Percentiles rank a stretch among this genome's conserved stretches.
Conservation (phyloP, 2,888 invertebrate genomes). For the Carpatolechia fugitivella region DNA sequence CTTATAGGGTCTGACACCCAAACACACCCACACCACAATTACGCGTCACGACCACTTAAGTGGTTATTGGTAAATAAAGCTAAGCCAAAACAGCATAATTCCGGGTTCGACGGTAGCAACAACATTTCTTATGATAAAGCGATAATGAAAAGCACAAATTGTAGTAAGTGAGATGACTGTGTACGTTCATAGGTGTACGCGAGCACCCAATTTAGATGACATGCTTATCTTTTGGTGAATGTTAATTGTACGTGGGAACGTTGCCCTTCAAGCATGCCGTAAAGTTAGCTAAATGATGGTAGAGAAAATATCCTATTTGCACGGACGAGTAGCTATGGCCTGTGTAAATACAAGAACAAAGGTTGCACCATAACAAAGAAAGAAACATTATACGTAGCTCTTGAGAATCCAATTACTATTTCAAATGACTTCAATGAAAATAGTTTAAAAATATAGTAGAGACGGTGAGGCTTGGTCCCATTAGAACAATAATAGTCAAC, state of each 20-base stretch:
- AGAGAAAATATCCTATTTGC: too few species aligned
- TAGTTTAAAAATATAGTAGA: neutral
- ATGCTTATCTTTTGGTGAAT: neutral
- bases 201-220: too few species aligned
- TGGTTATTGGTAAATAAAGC: neutral
- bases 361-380: too few species aligned
- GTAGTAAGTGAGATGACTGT: neutral
- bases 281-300: too few species aligned
- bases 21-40: slow-evolving; percentile 5
- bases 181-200: neutral
- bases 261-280: too few species aligned
- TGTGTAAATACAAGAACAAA: too few species aligned
- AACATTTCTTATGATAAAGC: neutral
- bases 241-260: too few species aligned
- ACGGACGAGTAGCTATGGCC: too few species aligned
- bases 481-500: neutral
- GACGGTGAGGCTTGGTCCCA: neutral
- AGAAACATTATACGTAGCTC: too few species aligned
- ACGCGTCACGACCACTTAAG: neutral
- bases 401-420: too few species aligned
- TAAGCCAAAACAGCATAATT: neutral
- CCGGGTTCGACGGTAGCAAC: neutral
- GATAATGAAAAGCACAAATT: neutral
- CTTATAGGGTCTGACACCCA: neutral
- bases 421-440: neutral